Percentiles rank a stretch among this genome's conserved stretches.
phyloP scores from a whole-genome alignment of 2,888 invertebrate species.

The Hedychridium roseum region DNA sequence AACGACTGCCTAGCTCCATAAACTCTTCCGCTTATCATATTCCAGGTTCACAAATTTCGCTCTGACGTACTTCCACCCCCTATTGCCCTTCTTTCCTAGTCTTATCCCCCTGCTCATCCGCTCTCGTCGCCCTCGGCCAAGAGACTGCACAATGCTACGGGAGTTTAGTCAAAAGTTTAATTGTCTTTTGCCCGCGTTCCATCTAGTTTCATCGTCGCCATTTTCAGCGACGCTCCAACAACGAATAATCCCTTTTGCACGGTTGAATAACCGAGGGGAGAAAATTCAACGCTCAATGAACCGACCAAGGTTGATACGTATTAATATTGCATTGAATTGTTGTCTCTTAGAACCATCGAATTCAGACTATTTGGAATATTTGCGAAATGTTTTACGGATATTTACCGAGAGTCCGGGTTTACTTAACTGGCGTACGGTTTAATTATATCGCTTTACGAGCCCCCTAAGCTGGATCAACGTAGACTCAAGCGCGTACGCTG shows the following conservation, averaged over 20 bases:
- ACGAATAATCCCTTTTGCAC: not conserved
- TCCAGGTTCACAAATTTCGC: too few species aligned
- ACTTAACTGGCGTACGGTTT: conserved; percentile 15
- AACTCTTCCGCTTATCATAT: too few species aligned
- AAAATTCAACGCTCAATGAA: too few species aligned
- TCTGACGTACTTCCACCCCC: too few species aligned
- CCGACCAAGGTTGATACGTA: too few species aligned
- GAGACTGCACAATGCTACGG: conserved; percentile 30
- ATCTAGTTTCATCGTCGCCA: conserved; percentile 26
- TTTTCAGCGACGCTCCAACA: not conserved
- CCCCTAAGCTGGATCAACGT: conserved; percentile 23
- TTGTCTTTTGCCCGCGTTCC: conserved; percentile 44
- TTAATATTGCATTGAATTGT: too few species aligned
- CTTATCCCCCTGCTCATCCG: conserved; percentile 5
- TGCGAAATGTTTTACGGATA: too few species aligned
- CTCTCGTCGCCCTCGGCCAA: conserved; percentile 21
- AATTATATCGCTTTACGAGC: conserved; percentile 19
- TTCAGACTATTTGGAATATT: too few species aligned
- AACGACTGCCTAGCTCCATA: too few species aligned
- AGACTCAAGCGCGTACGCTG: conserved; percentile 16
- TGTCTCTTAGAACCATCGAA: too few species aligned
- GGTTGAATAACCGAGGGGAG: not conserved
- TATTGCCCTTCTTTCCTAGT: too few species aligned
- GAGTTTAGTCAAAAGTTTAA: conserved; percentile 48
- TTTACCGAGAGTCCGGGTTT: conserved; percentile 3